A percentile compares a stretch with the other conserved stretches of the same genome.
These are phyloP conservation scores for Drosophila monieri DNA, from an alignment of 2,888 invertebrate species.

Conservation along the genomic window DNA sequence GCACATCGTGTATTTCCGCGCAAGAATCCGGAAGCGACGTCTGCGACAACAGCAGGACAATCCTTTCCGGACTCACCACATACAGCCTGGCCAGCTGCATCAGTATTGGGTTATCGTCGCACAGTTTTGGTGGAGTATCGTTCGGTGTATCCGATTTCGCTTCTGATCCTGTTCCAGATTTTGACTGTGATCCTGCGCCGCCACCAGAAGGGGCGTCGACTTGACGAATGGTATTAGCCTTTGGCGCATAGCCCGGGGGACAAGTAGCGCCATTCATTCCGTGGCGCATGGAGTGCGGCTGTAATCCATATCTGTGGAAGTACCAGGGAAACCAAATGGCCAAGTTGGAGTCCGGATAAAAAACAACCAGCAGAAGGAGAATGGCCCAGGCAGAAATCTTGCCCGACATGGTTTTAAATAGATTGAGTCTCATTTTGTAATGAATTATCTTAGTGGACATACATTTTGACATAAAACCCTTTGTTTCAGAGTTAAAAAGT, in stretches of 20 bases:
- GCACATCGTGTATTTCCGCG: conserved; percentile 67
- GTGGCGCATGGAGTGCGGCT: conserved; percentile 35
- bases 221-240: neutral
- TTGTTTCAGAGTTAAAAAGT: neutral
- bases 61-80: conserved; percentile 85
- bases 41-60: conserved; percentile 84
- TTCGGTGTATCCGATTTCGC: neutral
- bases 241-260: conserved; percentile 50
- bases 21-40: conserved; percentile 81
- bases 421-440: neutral
- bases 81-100: conserved; percentile 85
- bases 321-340: conserved; percentile 73
- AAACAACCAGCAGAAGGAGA: conserved; percentile 30
- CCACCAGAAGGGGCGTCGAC: neutral
- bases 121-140: conserved; percentile 37
- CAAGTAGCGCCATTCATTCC: conserved; percentile 21
- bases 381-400: neutral
- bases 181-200: neutral
- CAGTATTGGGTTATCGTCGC: conserved; percentile 84
- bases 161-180: neutral
- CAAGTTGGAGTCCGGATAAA: conserved; percentile 14
- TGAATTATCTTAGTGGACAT: neutral
- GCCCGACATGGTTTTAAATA: conserved; percentile 1
- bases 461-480: neutral
- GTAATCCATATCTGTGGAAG: conserved; percentile 60